These are phyloP conservation scores for Nesoenas mayeri DNA, from an alignment of 2,113 vertebrate genomes.

Conservation along the genomic window DNA sequence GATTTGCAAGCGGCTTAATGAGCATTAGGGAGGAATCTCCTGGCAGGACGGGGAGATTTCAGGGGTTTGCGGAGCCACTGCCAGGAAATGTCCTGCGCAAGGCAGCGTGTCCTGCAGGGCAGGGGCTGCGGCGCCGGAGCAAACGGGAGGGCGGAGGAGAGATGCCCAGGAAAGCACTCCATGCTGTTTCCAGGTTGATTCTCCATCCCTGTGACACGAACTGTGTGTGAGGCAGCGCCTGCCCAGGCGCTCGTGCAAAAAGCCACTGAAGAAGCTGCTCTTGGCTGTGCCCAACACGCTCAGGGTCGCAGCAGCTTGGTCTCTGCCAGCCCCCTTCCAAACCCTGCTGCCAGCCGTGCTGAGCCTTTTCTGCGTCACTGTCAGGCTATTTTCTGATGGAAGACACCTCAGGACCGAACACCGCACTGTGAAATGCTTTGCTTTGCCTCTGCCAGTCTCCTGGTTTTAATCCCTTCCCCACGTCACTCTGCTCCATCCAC, in stretches of 20 bases:
- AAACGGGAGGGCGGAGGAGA: neutral
- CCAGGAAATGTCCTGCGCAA: slow-evolving; percentile 44
- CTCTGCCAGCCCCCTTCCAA: neutral
- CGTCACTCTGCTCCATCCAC: slow-evolving; percentile 2
- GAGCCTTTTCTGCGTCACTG: neutral
- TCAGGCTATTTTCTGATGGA: neutral
- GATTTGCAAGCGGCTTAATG: slow-evolving; percentile 83
- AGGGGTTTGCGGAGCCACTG: slow-evolving; percentile 14
- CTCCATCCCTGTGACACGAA: neutral
- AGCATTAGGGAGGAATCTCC: slow-evolving; percentile 77
- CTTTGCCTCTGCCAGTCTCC: neutral
- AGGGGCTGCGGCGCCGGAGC: neutral
- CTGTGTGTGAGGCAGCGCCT: neutral
- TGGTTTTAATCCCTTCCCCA: neutral
- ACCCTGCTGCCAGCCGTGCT: neutral
- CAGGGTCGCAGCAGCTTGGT: rapidly evolving
- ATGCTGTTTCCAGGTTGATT: neutral
- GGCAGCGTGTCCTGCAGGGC: neutral
- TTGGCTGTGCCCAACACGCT: neutral
- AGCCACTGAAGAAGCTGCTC: neutral
- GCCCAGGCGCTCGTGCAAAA: neutral
- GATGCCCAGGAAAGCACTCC: neutral
- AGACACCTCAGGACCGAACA: neutral
- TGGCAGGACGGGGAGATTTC: slow-evolving; percentile 66
- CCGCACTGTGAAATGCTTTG: rapidly evolving